Evolutionary conservation across 2,888 invertebrate genomes (phyloP).

Genomic region (Dastarcus helophoroides): DNA sequence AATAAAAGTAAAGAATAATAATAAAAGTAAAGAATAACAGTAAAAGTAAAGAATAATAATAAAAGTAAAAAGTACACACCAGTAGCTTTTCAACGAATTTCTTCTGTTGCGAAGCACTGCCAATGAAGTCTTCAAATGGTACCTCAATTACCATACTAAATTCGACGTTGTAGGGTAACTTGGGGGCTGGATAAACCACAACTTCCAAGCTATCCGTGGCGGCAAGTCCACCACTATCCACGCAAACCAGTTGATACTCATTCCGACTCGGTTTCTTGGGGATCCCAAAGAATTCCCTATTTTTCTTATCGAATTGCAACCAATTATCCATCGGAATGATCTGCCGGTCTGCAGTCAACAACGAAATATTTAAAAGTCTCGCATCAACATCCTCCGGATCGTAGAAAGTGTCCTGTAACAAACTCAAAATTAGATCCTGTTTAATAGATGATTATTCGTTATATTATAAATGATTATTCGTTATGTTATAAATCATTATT

Average conservation of each 20-base stretch:
- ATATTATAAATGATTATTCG: too few relatives aligned
- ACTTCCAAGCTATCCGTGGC: slow-evolving; percentile 73
- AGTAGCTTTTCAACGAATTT: slow-evolving; percentile 68
- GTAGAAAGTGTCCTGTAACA: slow-evolving; percentile 69
- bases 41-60: too few relatives aligned
- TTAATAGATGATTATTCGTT: too few relatives aligned
- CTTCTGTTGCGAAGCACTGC: slow-evolving; percentile 61
- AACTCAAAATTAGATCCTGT: too few relatives aligned
- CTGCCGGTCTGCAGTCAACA: slow-evolving; percentile 61
- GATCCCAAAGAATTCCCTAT: slow-evolving; percentile 82
- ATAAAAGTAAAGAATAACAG: not conserved
- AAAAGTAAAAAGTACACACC: slow-evolving; percentile 22
- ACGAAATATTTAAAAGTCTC: slow-evolving; percentile 56
- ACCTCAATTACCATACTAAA: slow-evolving; percentile 71
- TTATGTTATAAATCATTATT: too few relatives aligned
- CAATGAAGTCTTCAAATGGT: slow-evolving; percentile 43
- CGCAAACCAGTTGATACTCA: slow-evolving; percentile 67
- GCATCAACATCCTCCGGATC: slow-evolving; percentile 78
- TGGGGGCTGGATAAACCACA: slow-evolving; percentile 54
- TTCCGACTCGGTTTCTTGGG: slow-evolving; percentile 58
- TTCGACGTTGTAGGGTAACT: slow-evolving; percentile 58
- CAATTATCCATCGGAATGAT: slow-evolving; percentile 60
- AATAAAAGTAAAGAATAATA: too few relatives aligned
- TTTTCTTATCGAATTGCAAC: slow-evolving; percentile 81
- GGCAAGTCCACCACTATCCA: slow-evolving; percentile 60